Conservation (phyloP, 2,113 vertebrate genomes). For the Misgurnus mizolepis region DNA sequence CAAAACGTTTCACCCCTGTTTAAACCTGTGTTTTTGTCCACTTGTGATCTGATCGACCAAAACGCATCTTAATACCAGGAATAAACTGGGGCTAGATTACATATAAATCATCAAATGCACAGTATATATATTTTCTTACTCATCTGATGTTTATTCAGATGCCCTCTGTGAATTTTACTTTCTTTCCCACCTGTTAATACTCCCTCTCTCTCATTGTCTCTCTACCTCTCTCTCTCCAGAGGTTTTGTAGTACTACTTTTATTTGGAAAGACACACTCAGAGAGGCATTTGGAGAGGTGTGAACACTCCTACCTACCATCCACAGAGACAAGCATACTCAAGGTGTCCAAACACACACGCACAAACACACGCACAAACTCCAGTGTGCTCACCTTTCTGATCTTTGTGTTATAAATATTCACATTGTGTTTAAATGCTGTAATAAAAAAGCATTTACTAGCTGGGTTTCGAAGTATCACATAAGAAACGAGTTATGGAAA, state of each 20-base stretch:
- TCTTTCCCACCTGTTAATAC: neutral
- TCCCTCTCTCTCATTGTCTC: neutral
- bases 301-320: constrained; percentile 92
- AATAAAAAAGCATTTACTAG: too few species aligned
- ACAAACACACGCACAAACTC: neutral
- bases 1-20: too few species aligned
- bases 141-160: too few species aligned
- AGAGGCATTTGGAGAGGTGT: constrained; percentile 94
- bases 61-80: too few species aligned
- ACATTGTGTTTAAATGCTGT: neutral
- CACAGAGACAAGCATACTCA: constrained; percentile 84
- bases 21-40: too few species aligned
- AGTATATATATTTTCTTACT: too few species aligned
- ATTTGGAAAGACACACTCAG: constrained; percentile 96
- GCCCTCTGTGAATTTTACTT: neutral
- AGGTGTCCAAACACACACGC: constrained; percentile 75
- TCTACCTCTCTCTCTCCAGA: constrained; percentile 68
- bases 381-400: neutral
- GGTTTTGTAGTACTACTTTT: constrained; percentile 92
- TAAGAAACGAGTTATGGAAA: too few species aligned
- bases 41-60: too few species aligned
- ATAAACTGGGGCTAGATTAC: neutral
- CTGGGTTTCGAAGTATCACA: too few species aligned
- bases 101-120: too few species aligned
- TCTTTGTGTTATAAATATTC: neutral